phyloP scores from a whole-genome alignment of 2,888 invertebrate genomes.

The Linnaemya vulpina region DNA sequence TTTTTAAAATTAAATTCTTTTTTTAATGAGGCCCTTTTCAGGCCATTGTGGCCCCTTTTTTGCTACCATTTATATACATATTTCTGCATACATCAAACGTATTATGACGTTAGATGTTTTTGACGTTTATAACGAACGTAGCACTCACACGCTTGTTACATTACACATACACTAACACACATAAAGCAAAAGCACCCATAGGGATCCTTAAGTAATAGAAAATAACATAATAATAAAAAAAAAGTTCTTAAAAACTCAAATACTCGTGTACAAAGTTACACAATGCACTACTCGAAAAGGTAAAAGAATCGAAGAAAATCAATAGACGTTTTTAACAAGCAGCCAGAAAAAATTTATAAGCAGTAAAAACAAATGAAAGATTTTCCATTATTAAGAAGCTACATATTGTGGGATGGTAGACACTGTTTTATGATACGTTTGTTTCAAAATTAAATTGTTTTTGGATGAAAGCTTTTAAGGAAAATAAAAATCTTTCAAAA shows the following conservation, averaged over 20 bases:
- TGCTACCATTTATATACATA: background rate
- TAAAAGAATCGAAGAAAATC: constrained; percentile 44
- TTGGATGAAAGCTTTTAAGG: too few species aligned
- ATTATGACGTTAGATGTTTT: constrained; percentile 66
- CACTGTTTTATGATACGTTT: background rate
- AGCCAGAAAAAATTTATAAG: constrained; percentile 24
- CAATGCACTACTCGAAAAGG: constrained; percentile 50
- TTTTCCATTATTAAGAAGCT: constrained; percentile 43
- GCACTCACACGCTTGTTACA: constrained; percentile 1
- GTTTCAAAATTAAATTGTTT: background rate
- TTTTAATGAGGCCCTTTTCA: background rate
- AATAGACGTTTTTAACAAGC: constrained; percentile 53
- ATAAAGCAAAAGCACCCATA: constrained; percentile 48
- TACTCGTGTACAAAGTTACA: constrained; percentile 44
- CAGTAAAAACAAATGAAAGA: constrained; percentile 56
- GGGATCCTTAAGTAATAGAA: constrained; percentile 51
- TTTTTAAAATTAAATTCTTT: too few species aligned
- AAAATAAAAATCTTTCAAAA: too few species aligned
- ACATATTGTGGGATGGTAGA: background rate
- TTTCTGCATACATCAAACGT: constrained; percentile 37
- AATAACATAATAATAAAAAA: constrained; percentile 6
- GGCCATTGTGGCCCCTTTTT: background rate
- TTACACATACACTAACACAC: background rate
- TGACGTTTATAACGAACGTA: constrained; percentile 66
- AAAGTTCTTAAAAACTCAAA: constrained; percentile 59